Conservation (phyloP, 2,888 invertebrate genomes). For the Ornithoptera alexandrae region DNA sequence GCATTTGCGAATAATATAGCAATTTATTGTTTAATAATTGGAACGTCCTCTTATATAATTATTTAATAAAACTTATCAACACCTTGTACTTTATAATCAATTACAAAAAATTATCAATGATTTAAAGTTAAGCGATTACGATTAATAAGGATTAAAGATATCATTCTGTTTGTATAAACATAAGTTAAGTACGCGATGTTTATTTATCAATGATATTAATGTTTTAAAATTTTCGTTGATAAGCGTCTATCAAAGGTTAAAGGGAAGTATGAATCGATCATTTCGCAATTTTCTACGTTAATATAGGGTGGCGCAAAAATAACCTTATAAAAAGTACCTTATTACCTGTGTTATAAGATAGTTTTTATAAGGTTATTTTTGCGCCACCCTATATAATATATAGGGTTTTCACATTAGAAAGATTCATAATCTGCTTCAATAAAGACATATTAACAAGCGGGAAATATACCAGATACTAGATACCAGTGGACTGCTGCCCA, state of each 20-base stretch:
- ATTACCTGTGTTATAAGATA: no score
- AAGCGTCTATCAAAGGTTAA: not conserved
- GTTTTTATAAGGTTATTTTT: no score
- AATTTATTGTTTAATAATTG: not conserved
- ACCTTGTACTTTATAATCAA: not conserved
- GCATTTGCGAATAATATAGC: no score
- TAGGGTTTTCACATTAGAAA: no score
- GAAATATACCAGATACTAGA: no score
- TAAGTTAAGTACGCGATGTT: not conserved
- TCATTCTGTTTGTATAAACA: not conserved
- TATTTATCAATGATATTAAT: not conserved
- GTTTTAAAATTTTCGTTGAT: not conserved
- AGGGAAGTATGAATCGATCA: not conserved
- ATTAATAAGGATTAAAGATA: not conserved
- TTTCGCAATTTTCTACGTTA: not conserved
- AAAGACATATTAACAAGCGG: no score
- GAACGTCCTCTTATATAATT: not conserved
- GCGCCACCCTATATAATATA: no score
- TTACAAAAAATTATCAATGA: not conserved
- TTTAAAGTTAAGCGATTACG: not conserved
- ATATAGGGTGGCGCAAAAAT: no score
- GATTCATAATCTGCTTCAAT: no score
- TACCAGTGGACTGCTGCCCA: no score
- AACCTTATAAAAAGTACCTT: no score
- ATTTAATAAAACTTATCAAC: no score